Evolutionary conservation across 2,888 invertebrate genomes (phyloP), one percentile per base, ranked within the genome.

Genomic region (Homarus gammarus): DNA sequence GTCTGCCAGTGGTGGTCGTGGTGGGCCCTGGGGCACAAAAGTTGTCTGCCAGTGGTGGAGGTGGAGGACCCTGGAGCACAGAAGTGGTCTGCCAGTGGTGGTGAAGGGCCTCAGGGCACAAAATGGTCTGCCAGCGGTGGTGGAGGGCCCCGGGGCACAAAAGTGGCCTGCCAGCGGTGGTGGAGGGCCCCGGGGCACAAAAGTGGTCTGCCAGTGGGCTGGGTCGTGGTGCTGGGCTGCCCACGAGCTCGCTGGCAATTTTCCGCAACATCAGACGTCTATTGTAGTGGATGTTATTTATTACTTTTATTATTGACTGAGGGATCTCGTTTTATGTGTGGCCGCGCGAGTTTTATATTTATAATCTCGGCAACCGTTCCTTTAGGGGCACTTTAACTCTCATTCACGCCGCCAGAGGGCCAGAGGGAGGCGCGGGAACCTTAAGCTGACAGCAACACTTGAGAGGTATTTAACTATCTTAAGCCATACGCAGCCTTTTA

Each of bases 241-340:
- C 85, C 87, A 31, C 79, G 33, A 51, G n/a, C 81, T 38, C 15
- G 56, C 56, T 33, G 73, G 64, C 73, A 81, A 87, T 81, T 87
- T 87, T 87, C 87, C 87, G 79, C 87, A 87, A 81, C 87, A 87
- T 87, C 87, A 87, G 87, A 81, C 72, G 18, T n/a, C 87, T 22
- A 81, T 87, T 87, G 87, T 87, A n/a, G 49, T 31, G 33, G 56
- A 44, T 73, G 81, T 87, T 87, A 87, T 87, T 87, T 87, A 87
- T 87, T 68, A 81, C 87, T 87, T 87, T 87, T 81, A 87, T 87
- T 87, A 87, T 87, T 87, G 87, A 87, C 87, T 87, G 72, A n/a
- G 75, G 84, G 49, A 51, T 72, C 22, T 44, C 87, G 81, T 87
- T 87, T 87, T 87, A 87, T 79, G 72, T 81, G 81, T 38, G 72